Conservation (phyloP, 2,888 invertebrate species). For the Margaritifera margaritifera region DNA sequence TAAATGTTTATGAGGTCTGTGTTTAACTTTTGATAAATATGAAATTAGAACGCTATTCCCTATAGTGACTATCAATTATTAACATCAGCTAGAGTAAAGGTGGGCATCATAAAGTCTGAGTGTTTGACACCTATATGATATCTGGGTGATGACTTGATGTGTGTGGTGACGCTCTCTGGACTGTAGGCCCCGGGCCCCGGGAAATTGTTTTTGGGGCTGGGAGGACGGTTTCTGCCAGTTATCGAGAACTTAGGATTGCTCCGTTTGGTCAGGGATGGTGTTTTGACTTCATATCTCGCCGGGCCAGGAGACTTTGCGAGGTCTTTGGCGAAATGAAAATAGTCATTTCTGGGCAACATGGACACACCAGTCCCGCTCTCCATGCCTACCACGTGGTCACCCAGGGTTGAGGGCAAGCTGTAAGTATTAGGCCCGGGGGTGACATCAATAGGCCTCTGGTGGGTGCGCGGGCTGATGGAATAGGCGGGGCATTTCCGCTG, state of each 20-base stretch:
- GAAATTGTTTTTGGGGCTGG: slow-evolving; percentile 29
- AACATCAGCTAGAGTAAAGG: slow-evolving; percentile 48
- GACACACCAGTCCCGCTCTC: slow-evolving; percentile 36
- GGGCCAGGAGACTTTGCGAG: slow-evolving; percentile 57
- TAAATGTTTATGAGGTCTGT: no score
- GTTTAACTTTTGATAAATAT: no score
- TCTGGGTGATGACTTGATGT: slow-evolving; percentile 43
- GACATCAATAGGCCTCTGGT: slow-evolving; percentile 31
- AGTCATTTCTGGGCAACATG: slow-evolving; percentile 31
- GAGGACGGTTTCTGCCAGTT: slow-evolving; percentile 29
- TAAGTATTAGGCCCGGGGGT: slow-evolving; percentile 53
- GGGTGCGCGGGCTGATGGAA: slow-evolving; percentile 46
- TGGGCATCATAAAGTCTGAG: slow-evolving; percentile 53
- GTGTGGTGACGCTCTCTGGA: slow-evolving; percentile 39
- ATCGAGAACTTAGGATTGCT: slow-evolving; percentile 49
- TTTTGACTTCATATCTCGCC: slow-evolving; percentile 39
- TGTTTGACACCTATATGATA: slow-evolving; percentile 56
- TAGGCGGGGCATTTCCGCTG: slow-evolving; percentile 50
- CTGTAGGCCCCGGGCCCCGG: slow-evolving; percentile 60
- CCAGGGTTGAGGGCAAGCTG: slow-evolving; percentile 45
- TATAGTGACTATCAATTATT: slow-evolving; percentile 19
- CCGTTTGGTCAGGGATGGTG: slow-evolving; percentile 29
- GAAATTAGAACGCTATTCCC: no score
- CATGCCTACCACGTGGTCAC: slow-evolving; percentile 40
- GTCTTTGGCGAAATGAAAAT: slow-evolving; percentile 49